These are phyloP conservation scores for Ictalurus furcatus DNA, from an alignment of 2,113 vertebrate species.

Conservation along the genomic window DNA sequence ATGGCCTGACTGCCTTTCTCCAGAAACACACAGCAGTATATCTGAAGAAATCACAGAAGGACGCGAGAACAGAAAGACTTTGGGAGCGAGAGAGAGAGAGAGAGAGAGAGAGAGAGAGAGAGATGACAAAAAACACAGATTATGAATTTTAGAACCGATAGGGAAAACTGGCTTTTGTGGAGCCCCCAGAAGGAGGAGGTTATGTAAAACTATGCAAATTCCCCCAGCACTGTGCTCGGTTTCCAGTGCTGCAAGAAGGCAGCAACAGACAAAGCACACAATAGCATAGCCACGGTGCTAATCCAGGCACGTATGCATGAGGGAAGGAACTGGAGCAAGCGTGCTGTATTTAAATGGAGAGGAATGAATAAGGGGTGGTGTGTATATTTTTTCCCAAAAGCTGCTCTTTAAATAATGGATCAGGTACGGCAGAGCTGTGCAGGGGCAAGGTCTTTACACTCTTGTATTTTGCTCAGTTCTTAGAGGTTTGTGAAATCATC, in stretches of 20 bases:
- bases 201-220: slow-evolving; percentile 80
- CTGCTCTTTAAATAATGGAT: slow-evolving; percentile 54
- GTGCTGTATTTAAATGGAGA: slow-evolving; percentile 39
- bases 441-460: slow-evolving; percentile 34
- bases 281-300: slow-evolving; percentile 49
- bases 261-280: slow-evolving; percentile 61
- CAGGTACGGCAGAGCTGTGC: slow-evolving; percentile 34
- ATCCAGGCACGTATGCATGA: slow-evolving; percentile 45
- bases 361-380: slow-evolving; percentile 24
- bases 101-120: slow-evolving; percentile 39
- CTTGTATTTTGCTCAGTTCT: slow-evolving; percentile 36
- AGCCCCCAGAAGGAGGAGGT: slow-evolving; percentile 70
- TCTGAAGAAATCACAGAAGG: slow-evolving; percentile 56
- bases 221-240: slow-evolving; percentile 65
- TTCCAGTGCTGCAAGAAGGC: slow-evolving; percentile 68
- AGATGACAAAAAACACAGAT: slow-evolving; percentile 61
- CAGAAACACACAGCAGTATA: slow-evolving; percentile 59
- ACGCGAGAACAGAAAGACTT: slow-evolving; percentile 33
- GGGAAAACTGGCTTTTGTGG: slow-evolving; percentile 69
- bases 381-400: slow-evolving; percentile 13
- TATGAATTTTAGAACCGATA: slow-evolving; percentile 74
- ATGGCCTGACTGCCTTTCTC: slow-evolving; percentile 60
- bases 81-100: slow-evolving; percentile 20
- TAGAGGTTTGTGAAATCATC: slow-evolving; percentile 18
- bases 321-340: slow-evolving; percentile 27